Conservation (phyloP, 2,888 invertebrate species). For the Ophion costatus region DNA sequence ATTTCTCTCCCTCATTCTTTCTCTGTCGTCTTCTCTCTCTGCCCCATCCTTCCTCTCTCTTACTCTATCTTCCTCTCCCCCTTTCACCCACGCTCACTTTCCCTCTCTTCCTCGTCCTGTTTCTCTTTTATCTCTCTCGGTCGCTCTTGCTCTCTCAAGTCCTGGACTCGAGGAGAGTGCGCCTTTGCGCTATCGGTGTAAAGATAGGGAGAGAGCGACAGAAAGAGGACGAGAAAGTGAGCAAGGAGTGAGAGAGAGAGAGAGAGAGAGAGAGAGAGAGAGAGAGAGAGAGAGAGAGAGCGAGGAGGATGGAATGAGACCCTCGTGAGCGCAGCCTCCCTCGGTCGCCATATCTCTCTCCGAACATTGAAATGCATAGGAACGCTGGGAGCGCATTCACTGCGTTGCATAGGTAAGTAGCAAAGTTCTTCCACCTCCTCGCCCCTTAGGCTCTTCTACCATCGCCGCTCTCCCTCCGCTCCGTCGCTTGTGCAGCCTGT, state of each 20-base stretch:
- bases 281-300: too few species aligned
- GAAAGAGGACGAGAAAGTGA: too few species aligned
- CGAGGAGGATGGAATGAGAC: not conserved
- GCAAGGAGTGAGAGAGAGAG: too few species aligned
- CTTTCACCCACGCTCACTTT: too few species aligned
- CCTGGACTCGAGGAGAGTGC: constrained; percentile 24
- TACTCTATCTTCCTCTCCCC: not conserved
- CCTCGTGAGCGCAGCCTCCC: constrained; percentile 20
- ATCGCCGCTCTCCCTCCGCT: constrained; percentile 3
- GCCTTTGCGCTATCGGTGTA: constrained; percentile 28
- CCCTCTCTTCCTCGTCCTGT: too few species aligned
- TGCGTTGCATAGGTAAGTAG: constrained; percentile 77
- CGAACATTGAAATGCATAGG: constrained; percentile 78
- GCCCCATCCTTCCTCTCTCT: too few species aligned
- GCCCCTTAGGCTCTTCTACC: constrained; percentile 10
- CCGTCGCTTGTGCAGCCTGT: not conserved
- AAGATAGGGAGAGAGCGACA: constrained; percentile 35
- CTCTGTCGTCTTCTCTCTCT: too few species aligned
- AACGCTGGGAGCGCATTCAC: constrained; percentile 74
- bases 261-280: too few species aligned
- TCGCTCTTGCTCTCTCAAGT: constrained; percentile 8
- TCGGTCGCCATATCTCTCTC: constrained; percentile 62
- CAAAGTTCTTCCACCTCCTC: constrained; percentile 67
- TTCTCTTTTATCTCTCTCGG: too few species aligned
- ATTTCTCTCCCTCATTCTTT: too few species aligned